Conservation (phyloP, 2,888 invertebrate species). For the Tubiluchus corallicola region DNA sequence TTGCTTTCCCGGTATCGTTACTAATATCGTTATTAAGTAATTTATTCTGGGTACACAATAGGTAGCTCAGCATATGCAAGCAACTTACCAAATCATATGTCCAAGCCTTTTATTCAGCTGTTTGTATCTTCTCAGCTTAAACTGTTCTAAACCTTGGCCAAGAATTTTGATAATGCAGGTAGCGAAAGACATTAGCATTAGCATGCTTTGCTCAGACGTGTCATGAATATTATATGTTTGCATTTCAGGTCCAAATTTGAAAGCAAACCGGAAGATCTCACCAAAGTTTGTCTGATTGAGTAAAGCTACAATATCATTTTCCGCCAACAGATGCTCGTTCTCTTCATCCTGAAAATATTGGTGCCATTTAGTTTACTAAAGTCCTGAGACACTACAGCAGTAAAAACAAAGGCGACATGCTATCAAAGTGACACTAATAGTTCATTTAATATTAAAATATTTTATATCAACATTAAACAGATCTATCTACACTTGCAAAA, state of each 20-base stretch:
- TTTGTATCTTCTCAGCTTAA: slow-evolving; percentile 42
- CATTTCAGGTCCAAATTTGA: slow-evolving; percentile 21
- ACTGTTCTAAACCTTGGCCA: slow-evolving; percentile 44
- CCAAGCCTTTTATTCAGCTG: slow-evolving; percentile 40
- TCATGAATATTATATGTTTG: slow-evolving; percentile 33
- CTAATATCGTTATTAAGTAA: neutral
- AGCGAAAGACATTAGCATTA: slow-evolving; percentile 48
- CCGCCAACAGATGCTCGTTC: no score
- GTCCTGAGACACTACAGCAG: no score
- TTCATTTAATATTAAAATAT: no score
- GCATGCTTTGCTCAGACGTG: slow-evolving; percentile 41
- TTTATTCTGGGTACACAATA: neutral
- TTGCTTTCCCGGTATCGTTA: slow-evolving; percentile 7
- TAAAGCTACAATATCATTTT: slow-evolving; percentile 54
- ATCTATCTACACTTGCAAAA: no score
- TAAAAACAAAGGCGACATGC: no score
- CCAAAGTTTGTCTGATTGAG: slow-evolving; percentile 54
- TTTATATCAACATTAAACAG: no score
- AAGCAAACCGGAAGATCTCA: slow-evolving; percentile 39
- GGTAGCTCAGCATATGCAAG: neutral
- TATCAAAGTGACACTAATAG: no score
- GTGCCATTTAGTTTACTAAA: no score
- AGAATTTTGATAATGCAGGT: slow-evolving; percentile 43
- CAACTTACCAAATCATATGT: slow-evolving; percentile 24
- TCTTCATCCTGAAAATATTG: no score